Evolutionary conservation across 2,888 invertebrate species (phyloP).

Genomic region (Electrophaes corylata): DNA sequence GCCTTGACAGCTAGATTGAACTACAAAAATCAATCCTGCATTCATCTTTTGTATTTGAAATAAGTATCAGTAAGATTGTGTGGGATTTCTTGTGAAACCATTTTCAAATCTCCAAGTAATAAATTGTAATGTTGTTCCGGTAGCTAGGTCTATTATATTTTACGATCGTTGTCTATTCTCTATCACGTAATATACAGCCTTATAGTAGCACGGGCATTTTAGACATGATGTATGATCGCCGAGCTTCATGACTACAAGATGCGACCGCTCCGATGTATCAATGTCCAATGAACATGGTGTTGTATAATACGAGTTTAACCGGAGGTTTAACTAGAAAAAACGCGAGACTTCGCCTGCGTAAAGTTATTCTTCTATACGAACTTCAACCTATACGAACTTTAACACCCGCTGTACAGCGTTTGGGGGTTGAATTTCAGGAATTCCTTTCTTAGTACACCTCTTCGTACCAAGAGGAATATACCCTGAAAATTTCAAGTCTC

Average conservation of each 20-base stretch:
- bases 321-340: too few species aligned
- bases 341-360: too few species aligned
- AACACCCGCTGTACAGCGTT: too few species aligned
- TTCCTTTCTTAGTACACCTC: too few species aligned
- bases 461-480: too few species aligned
- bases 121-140: constrained; percentile 10
- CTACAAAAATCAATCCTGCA: too few species aligned
- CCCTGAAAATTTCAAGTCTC: too few species aligned
- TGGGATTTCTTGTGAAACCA: neutral
- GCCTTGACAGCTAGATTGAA: too few species aligned
- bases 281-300: constrained; percentile 25
- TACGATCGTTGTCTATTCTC: constrained; percentile 14
- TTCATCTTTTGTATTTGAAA: too few species aligned
- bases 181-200: constrained; percentile 12
- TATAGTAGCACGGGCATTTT: constrained; percentile 6
- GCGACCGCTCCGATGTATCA: constrained; percentile 24
- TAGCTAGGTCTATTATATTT: constrained; percentile 9
- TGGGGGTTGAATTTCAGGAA: too few species aligned
- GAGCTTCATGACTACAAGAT: constrained; percentile 28
- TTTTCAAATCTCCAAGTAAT: constrained; percentile 3
- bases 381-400: too few species aligned
- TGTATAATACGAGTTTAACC: neutral
- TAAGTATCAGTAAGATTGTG: neutral
- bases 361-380: too few species aligned
- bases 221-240: constrained; percentile 28